Conservation (phyloP, 1,140 invertebrate genomes). For the Habropoda laboriosa region DNA sequence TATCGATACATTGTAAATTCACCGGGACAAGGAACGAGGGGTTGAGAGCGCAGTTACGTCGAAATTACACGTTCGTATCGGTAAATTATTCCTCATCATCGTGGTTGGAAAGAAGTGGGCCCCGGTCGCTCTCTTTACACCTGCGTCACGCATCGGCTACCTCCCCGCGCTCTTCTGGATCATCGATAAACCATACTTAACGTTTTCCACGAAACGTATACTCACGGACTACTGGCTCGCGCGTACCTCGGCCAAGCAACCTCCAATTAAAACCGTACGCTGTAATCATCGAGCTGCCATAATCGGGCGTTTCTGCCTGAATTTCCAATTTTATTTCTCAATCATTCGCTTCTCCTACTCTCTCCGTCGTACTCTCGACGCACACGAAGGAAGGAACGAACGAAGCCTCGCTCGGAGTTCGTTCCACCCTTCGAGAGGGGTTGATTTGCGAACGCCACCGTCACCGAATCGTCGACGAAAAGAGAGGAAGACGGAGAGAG, state of each 20-base stretch:
- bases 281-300: not conserved
- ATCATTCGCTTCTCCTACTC: not conserved
- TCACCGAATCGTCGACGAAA: slow-evolving; percentile 47
- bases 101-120: slow-evolving; percentile 1
- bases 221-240: not conserved
- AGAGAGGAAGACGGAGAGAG: no score
- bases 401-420: slow-evolving; percentile 15
- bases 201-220: slow-evolving; percentile 41
- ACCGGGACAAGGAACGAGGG: slow-evolving; percentile 4
- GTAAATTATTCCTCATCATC: slow-evolving; percentile 48
- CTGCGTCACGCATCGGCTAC: slow-evolving; percentile 45
- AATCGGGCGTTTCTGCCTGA: not conserved
- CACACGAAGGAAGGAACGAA: no score
- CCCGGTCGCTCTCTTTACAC: slow-evolving; percentile 38
- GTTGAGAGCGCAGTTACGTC: slow-evolving; percentile 17
- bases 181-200: slow-evolving; percentile 47
- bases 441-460: slow-evolving; percentile 50
- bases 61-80: slow-evolving; percentile 43
- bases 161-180: not conserved
- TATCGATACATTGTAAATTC: slow-evolving; percentile 32
- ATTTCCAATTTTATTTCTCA: slow-evolving; percentile 46
- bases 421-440: slow-evolving; percentile 34
- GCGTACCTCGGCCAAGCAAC: not conserved
- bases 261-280: slow-evolving; percentile 26
- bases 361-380: not conserved